Base-by-base conservation (phyloP, 1,140 invertebrate species). In the Yoshiicerus persimilis region DNA sequence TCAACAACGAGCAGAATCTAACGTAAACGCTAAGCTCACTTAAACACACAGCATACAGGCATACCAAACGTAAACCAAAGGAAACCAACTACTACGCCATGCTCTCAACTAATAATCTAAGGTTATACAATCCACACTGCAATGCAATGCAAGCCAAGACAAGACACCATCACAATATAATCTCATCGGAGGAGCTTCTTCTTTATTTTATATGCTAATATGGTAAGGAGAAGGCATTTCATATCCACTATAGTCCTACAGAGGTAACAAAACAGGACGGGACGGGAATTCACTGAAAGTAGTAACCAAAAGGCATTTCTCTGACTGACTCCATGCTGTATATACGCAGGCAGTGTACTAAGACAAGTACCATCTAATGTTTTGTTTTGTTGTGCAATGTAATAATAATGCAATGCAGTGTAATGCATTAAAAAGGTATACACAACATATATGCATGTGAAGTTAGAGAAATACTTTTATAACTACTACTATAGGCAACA, bases 1-100 rank as follows among this genome's bases (percentile, higher is more conserved):
- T 38, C 34, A 34, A 75, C 30, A 80, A 80, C 75, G 75, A 80
- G 75, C 75, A 80, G 75, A 80, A 80, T 80, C 75, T 80, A 80
- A 80, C 47, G 16, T 47, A 20, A 47, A 13, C n/a, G 9, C 41
- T 56, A 56, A 56, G 47, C 47, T 56, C 2, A 56, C 47, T 56
- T 56, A 56, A 56, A n/a, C 47, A 56, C 47, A 56, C 16, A 56
- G 47, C 47, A 56, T n/a, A 56, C 16, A 56, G 47, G 20, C 47
- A 56, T 56, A 56, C 9, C 62, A 66, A 23, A 66, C 62, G 27
- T 5, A 75, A 10, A 16, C 34, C 16, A 80, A 23, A 80, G 32
- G 32, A 30, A 80, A 32, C 27, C 30, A 80, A 23, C 34, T 32
- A n/a, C 32, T 36, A 36, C 30, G 30, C 30, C 66, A 70, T 32